Percentiles rank a stretch among this genome's conserved stretches.
phyloP scores from a whole-genome alignment of 1,140 invertebrate species.

The Triops cancriformis region DNA sequence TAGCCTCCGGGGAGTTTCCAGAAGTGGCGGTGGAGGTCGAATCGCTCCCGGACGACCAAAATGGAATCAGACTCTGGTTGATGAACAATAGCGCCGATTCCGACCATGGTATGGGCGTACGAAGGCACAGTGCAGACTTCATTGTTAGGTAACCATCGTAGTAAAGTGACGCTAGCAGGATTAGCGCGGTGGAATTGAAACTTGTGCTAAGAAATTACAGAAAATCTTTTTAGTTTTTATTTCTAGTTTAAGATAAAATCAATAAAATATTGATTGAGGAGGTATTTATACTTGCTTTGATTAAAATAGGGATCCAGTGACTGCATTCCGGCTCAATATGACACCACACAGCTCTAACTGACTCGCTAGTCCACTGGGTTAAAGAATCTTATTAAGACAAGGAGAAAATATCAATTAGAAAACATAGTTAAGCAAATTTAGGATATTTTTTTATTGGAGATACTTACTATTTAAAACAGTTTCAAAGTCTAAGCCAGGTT shows the following conservation, averaged over 20 bases:
- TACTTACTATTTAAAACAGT: background rate
- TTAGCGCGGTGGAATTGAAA: constrained; percentile 82
- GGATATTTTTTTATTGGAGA: background rate
- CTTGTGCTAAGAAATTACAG: constrained; percentile 53
- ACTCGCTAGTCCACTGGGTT: constrained; percentile 53
- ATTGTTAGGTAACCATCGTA: constrained; percentile 61
- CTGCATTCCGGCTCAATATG: constrained; percentile 58
- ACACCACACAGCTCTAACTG: constrained; percentile 72
- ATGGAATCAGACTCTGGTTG: constrained; percentile 59
- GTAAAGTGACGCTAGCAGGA: constrained; percentile 65
- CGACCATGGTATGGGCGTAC: constrained; percentile 75
- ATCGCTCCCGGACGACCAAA: constrained; percentile 68
- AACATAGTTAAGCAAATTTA: constrained; percentile 17
- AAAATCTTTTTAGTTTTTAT: too few relatives aligned
- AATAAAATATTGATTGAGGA: background rate
- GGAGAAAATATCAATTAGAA: constrained; percentile 27
- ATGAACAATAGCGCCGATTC: constrained; percentile 76
- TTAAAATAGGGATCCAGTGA: constrained; percentile 66
- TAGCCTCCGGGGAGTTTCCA: constrained; percentile 92
- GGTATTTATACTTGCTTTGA: constrained; percentile 46
- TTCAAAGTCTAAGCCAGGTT: background rate
- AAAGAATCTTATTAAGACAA: constrained; percentile 61
- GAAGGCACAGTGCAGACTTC: constrained; percentile 61
- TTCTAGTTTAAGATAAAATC: constrained; percentile 6
- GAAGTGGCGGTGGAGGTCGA: constrained; percentile 42